phyloP scores from a whole-genome alignment of 53 echinoderm and acorn worm genomes.

The Paracentrotus lividus region DNA sequence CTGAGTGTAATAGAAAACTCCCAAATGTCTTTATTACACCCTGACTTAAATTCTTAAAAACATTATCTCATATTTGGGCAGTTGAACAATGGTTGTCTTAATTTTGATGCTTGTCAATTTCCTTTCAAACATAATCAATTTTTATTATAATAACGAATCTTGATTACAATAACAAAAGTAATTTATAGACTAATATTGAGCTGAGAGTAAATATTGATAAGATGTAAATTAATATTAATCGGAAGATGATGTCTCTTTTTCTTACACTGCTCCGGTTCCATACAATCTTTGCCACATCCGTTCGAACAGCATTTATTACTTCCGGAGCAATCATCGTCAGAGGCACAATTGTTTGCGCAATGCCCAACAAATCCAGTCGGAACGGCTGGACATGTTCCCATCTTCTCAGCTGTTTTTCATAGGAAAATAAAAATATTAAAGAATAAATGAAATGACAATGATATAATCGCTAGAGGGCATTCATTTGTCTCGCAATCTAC shows the following conservation, averaged over 20 bases:
- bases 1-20: too few relatives aligned
- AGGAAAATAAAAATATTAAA: not conserved
- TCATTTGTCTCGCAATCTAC: too few relatives aligned
- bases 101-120: not conserved
- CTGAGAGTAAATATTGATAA: not conserved
- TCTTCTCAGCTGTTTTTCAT: not conserved
- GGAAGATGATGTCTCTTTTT: not conserved
- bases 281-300: constrained; percentile 85
- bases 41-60: not conserved
- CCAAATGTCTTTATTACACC: too few relatives aligned
- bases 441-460: not conserved
- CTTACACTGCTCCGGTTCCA: constrained; percentile 21
- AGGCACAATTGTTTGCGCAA: constrained; percentile 73
- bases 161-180: not conserved
- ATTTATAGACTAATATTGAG: not conserved
- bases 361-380: constrained; percentile 63
- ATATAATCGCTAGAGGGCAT: not conserved
- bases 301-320: constrained; percentile 85
- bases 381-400: constrained; percentile 72
- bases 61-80: not conserved
- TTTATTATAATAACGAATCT: not conserved
- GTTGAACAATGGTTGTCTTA: not conserved
- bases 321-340: constrained; percentile 73
- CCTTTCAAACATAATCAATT: not conserved
- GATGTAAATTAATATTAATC: not conserved